These are phyloP conservation scores for Arothron firmamentum DNA, from an alignment of 2,113 vertebrate species.

Conservation along the genomic window DNA sequence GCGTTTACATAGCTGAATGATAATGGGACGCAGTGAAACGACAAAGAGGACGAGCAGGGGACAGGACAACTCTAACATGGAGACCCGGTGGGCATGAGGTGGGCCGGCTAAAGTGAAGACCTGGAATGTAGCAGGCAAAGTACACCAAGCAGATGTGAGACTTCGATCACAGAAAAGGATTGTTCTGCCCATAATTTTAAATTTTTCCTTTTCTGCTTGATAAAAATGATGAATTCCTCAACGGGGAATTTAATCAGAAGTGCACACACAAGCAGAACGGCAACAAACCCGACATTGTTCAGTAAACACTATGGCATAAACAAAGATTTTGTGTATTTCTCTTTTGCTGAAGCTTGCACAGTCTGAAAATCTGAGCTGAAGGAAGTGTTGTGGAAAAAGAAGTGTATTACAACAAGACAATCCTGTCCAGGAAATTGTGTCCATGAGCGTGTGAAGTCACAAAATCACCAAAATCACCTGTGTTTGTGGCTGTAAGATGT, in stretches of 20 bases:
- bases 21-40: constrained; percentile 25
- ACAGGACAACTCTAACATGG: constrained; percentile 46
- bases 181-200: constrained; percentile 58
- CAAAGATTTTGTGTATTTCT: constrained; percentile 26
- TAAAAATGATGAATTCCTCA: constrained; percentile 72
- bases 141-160: constrained; percentile 13
- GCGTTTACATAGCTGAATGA: constrained; percentile 22
- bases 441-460: neutral
- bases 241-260: constrained; percentile 61
- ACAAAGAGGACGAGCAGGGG: constrained; percentile 31
- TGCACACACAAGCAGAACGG: constrained; percentile 27
- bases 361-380: neutral
- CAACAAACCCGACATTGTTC: constrained; percentile 53
- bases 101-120: constrained; percentile 25
- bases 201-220: constrained; percentile 54
- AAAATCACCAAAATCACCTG: no score
- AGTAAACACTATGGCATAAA: constrained; percentile 49
- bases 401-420: no score
- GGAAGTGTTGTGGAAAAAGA: constrained; percentile 8
- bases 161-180: constrained; percentile 49
- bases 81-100: constrained; percentile 42
- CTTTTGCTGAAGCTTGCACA: neutral
- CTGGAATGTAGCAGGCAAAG: constrained; percentile 18
- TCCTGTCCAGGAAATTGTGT: neutral
- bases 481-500: no score